Conservation (phyloP, 2,797 vertebrate species). For the Notolepis coatsorum region DNA sequence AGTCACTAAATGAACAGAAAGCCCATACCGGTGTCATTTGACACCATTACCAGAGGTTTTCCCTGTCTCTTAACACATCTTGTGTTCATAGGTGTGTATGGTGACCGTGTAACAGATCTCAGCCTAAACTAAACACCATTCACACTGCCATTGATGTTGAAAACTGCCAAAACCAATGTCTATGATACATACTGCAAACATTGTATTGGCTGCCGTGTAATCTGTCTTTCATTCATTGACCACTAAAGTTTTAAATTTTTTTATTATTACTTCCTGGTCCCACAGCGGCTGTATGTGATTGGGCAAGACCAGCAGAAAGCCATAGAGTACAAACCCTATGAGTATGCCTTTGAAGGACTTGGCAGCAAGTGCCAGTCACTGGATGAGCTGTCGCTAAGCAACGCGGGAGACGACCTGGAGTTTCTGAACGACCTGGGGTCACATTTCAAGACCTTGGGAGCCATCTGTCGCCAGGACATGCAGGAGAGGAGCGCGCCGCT, state of each 20-base stretch:
- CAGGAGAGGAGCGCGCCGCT: conserved; percentile 33
- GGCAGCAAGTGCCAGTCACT: conserved; percentile 57
- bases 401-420: conserved; percentile 44
- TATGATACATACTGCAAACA: neutral
- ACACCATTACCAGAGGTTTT: too few species aligned
- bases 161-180: too few species aligned
- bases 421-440: conserved; percentile 79
- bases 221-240: neutral
- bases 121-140: too few species aligned
- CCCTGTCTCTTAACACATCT: too few species aligned
- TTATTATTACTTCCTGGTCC: conserved; percentile 1
- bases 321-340: conserved; percentile 28
- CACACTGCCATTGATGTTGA: too few species aligned
- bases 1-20: too few species aligned
- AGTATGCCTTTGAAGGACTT: conserved; percentile 77
- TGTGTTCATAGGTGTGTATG: too few species aligned
- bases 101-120: too few species aligned
- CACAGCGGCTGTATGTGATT: conserved; percentile 67
- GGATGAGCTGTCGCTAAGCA: conserved; percentile 60
- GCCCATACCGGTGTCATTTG: too few species aligned
- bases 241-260: neutral
- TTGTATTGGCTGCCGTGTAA: neutral
- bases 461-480: conserved; percentile 43
- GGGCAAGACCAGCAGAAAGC: neutral
- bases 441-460: conserved; percentile 68